Conservation (phyloP, 2,113 vertebrate species). For the Ictalurus punctatus region DNA sequence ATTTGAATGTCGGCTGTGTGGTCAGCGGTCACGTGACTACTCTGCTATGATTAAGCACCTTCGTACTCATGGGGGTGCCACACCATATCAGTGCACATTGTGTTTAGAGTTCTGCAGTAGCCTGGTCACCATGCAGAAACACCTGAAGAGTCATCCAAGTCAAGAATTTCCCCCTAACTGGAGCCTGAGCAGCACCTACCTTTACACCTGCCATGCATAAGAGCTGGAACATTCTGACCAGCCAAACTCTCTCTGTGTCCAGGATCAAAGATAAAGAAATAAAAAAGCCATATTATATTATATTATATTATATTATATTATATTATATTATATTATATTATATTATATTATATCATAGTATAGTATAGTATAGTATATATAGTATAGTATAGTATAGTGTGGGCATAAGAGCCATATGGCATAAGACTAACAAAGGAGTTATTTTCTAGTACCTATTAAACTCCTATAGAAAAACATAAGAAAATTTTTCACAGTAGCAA, state of each 20-base stretch:
- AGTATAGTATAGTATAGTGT: not conserved
- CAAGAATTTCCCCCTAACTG: constrained; percentile 97
- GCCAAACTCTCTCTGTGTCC: not conserved
- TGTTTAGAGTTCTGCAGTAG: constrained; percentile 98
- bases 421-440: not conserved
- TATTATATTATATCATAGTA: no score
- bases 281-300: not conserved
- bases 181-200: constrained; percentile 98
- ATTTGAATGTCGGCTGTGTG: constrained; percentile 97
- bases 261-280: not conserved
- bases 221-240: constrained; percentile 48
- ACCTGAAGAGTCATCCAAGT: constrained; percentile 96
- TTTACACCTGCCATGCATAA: constrained; percentile 94
- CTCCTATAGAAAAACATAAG: not conserved
- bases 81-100: constrained; percentile 97
- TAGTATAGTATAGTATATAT: no score
- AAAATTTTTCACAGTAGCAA: not conserved
- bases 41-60: constrained; percentile 99
- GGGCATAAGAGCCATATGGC: not conserved
- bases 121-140: constrained; percentile 98
- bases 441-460: not conserved
- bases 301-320: no score
- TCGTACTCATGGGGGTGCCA: constrained; percentile 96
- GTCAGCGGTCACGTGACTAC: constrained; percentile 98
- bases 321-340: no score